Base-by-base conservation (phyloP, 2,888 invertebrate genomes). In the Synergus japonicus region DNA sequence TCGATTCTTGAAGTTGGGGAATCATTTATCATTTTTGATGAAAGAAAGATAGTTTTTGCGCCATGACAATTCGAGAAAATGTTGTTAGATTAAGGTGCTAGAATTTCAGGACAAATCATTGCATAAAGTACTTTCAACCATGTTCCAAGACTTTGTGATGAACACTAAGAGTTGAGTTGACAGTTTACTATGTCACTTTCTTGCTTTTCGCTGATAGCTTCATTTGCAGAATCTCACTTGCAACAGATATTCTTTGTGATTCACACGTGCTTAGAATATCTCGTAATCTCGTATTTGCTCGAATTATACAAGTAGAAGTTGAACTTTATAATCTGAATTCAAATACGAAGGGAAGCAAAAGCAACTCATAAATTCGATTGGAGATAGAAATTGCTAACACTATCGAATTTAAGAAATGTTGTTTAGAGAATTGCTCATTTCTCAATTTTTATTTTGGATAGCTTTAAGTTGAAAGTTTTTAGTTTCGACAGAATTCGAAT, bases 211-310 rank as follows among this genome's bases (percentile, higher is more conserved):
- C n/a, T 54, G 8, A n/a, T 54, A 54, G 8, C 18, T 54, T 49
- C n/a, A 54, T 54, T n/a, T 54, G 54, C 54, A 54, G 54, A 54
- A 54, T 54, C n/a, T 54, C 54, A 54, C 54, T n/a, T n/a, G 49
- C n/a, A 54, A 54, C 49, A 54, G 8, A n/a, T 54, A 54, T 54
- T 54, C 8, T 54, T 54, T 54, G 15, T 2, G 15, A 54, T 54
- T n/a, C 2, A 54, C n/a, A n/a, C n/a, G 8, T 54, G 7, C n/a
- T 54, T 54, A n/a, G 49, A n/a, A 49, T 54, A n/a, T n/a, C 8
- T 54, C 15, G n/a, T 15, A n/a, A 54, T 54, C n/a, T 54, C 49
- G 7, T n/a, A 54, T n/a, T 54, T 37, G 37, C 37, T 37, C 37
- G 49, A 54, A 54, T 49, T 49, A 13, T 13, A 49, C 13, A 10